Evolutionary conservation across 2,113 vertebrate species (phyloP).

Genomic region (Nothobranchius furzeri): DNA sequence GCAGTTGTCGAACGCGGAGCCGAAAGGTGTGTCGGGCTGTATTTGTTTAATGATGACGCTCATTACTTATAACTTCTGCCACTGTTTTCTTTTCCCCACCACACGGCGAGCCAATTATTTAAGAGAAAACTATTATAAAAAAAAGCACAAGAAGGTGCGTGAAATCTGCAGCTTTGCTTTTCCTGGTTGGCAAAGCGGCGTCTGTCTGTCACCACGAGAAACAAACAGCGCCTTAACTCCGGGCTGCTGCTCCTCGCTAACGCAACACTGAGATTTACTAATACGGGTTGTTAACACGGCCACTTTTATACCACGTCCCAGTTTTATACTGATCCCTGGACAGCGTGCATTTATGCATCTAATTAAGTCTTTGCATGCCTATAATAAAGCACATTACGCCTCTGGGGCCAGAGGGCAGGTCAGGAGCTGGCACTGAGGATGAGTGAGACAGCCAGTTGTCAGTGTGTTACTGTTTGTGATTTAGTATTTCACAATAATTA

Average conservation of each 20-base stretch:
- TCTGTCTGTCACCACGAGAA: conserved; percentile 76
- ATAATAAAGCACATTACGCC: conserved; percentile 77
- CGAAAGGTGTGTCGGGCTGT: conserved; percentile 70
- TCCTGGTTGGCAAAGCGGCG: conserved; percentile 56
- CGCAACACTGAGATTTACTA: conserved; percentile 73
- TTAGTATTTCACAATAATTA: conserved; percentile 18
- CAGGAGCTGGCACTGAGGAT: conserved; percentile 42
- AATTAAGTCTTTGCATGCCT: conserved; percentile 79
- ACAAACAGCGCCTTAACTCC: conserved; percentile 58
- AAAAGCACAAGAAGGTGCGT: conserved; percentile 5
- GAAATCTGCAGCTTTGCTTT: conserved; percentile 25
- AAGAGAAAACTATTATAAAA: conserved; percentile 27
- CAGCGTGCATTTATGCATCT: conserved; percentile 73
- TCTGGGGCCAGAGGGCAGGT: conserved; percentile 68
- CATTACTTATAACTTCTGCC: conserved; percentile 66
- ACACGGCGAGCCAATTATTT: conserved; percentile 64
- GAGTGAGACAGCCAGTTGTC: conserved; percentile 34
- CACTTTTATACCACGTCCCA: conserved; percentile 58
- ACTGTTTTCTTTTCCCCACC: conserved; percentile 39
- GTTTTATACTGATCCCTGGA: conserved; percentile 69
- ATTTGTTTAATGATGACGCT: conserved; percentile 76
- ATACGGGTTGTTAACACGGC: conserved; percentile 71
- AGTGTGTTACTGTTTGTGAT: conserved; percentile 3
- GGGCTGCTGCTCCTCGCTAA: conserved; percentile 62
- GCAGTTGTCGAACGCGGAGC: conserved; percentile 53